A percentile compares a stretch with the other conserved stretches of the same genome.
These are phyloP conservation scores for Glaucopsyche alexis DNA, from an alignment of 2,888 invertebrate genomes.

Conservation along the genomic window DNA sequence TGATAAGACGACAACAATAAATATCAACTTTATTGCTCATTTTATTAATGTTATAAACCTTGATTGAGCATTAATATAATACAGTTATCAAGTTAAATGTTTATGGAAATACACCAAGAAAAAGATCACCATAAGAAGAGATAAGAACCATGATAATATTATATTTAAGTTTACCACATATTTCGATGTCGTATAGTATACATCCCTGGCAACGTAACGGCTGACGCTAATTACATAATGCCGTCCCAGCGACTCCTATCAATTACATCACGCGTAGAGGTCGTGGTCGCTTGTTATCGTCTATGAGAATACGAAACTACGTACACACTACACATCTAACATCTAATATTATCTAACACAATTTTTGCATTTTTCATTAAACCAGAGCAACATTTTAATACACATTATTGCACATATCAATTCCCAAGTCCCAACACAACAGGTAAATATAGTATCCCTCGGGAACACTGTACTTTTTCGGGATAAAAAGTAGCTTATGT, in stretches of 20 bases:
- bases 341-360: neutral
- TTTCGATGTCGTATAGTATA: neutral
- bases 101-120: neutral
- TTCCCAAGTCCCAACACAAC: neutral
- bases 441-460: too few species aligned
- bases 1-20: neutral
- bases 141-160: neutral
- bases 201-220: neutral
- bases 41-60: neutral
- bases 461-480: too few species aligned
- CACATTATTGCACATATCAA: neutral
- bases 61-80: neutral
- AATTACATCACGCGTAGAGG: slow-evolving; percentile 2
- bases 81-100: neutral
- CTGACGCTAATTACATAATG: neutral
- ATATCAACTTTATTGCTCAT: slow-evolving; percentile 3
- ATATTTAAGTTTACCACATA: neutral
- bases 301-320: neutral
- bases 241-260: slow-evolving; percentile 1
- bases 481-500: too few species aligned
- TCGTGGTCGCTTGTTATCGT: slow-evolving; percentile 4
- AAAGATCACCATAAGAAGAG: neutral
- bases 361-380: slow-evolving; percentile 6
- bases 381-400: neutral
- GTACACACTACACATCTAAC: neutral